Conservation (phyloP, 2,888 invertebrate genomes). For the Heliconius cydno region DNA sequence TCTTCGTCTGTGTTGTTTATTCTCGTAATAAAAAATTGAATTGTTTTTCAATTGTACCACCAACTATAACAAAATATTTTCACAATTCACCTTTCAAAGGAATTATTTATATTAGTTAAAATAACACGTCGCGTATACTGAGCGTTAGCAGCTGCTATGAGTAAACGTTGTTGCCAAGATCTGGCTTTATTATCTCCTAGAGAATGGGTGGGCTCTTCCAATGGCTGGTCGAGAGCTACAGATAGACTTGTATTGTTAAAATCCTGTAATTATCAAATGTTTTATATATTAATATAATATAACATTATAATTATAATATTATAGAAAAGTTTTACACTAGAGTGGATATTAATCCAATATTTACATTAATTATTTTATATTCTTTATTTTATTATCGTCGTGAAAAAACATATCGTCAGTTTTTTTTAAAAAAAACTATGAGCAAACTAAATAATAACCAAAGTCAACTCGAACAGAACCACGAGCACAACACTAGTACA, state of each 20-base stretch:
- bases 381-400: neutral
- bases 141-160: conserved; percentile 95
- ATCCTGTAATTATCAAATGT: conserved; percentile 58
- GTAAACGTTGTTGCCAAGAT: conserved; percentile 90
- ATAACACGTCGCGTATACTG: conserved; percentile 90
- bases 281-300: neutral
- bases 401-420: neutral
- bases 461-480: neutral
- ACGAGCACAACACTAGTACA: neutral
- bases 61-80: neutral
- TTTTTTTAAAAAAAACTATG: too few relatives aligned
- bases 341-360: too few relatives aligned
- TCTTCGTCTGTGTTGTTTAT: too few relatives aligned
- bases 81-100: conserved; percentile 82
- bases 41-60: too few relatives aligned
- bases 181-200: conserved; percentile 66
- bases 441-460: neutral
- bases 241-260: conserved; percentile 75
- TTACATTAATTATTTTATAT: neutral
- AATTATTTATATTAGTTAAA: conserved; percentile 87
- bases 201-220: conserved; percentile 58
- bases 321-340: too few relatives aligned
- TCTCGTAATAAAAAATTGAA: neutral
- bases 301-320: neutral
- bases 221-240: conserved; percentile 72